Conservation (phyloP, 2,113 vertebrate genomes). For the Perccottus glenii region DNA sequence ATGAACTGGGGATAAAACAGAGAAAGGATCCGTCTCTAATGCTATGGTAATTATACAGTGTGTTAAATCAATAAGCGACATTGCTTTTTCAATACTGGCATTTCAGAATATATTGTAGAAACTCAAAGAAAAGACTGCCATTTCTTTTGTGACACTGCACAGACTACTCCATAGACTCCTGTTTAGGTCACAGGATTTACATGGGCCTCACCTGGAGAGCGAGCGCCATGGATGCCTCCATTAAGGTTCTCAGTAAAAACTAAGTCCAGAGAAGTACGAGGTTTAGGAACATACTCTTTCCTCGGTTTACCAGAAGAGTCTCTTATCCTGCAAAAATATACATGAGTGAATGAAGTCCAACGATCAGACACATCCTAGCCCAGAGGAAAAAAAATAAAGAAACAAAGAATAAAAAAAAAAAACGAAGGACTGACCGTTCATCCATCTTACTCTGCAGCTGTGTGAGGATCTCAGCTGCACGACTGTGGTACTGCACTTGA, state of each 20-base stretch:
- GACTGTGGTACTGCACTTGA: constrained; percentile 95
- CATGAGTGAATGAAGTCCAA: background rate
- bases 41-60: too few relatives aligned
- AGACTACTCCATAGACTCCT: constrained; percentile 24
- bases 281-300: constrained; percentile 91
- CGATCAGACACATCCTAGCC: too few relatives aligned
- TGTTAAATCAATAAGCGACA: too few relatives aligned
- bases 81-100: background rate
- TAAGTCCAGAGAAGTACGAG: constrained; percentile 91
- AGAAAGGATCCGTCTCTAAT: too few relatives aligned
- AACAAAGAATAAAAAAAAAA: background rate
- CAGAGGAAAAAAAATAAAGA: too few relatives aligned
- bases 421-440: constrained; percentile 81
- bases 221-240: constrained; percentile 88
- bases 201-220: constrained; percentile 86
- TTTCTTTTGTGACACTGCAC: background rate
- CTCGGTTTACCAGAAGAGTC: constrained; percentile 88
- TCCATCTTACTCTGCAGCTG: constrained; percentile 92
- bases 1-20: constrained; percentile 14
- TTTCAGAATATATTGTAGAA: constrained; percentile 48
- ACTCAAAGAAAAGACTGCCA: background rate
- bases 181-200: background rate
- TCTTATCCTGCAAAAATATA: constrained; percentile 84
- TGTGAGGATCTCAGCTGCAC: constrained; percentile 92
- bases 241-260: constrained; percentile 88